Conservation (phyloP, 1,140 invertebrate genomes). For the Trialeurodes vaporariorum region DNA sequence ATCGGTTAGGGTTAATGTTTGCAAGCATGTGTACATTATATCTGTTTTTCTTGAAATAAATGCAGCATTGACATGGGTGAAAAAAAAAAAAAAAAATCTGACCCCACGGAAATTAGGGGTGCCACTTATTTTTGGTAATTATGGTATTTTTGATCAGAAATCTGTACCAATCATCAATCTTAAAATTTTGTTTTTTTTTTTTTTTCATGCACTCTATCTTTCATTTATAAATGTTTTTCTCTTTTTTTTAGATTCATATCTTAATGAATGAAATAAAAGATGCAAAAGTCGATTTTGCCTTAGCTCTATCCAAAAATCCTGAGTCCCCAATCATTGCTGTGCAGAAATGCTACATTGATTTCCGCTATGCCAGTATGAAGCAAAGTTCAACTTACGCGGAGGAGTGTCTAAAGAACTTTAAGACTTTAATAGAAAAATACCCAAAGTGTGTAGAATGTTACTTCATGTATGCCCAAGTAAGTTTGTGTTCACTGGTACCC, state of each 20-base stretch:
- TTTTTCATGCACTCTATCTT: no score
- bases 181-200: no score
- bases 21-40: no score
- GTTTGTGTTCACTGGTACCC: slow-evolving; percentile 17
- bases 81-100: no score
- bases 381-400: slow-evolving; percentile 36
- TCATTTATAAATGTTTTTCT: no score
- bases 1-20: no score
- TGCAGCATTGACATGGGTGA: no score
- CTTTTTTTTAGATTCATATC: slow-evolving; percentile 77
- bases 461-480: slow-evolving; percentile 67
- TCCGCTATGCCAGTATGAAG: slow-evolving; percentile 46
- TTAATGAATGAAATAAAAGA: slow-evolving; percentile 65
- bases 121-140: no score
- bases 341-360: slow-evolving; percentile 79
- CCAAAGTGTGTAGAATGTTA: slow-evolving; percentile 74
- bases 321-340: slow-evolving; percentile 70
- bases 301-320: slow-evolving; percentile 66
- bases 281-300: slow-evolving; percentile 69
- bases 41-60: no score
- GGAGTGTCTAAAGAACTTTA: slow-evolving; percentile 53
- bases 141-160: no score
- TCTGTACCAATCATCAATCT: no score
- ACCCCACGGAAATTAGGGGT: no score
- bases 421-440: slow-evolving; percentile 61